Evolutionary conservation across 2,888 invertebrate species (phyloP).

Genomic region (Scelioninae gen. 1): DNA sequence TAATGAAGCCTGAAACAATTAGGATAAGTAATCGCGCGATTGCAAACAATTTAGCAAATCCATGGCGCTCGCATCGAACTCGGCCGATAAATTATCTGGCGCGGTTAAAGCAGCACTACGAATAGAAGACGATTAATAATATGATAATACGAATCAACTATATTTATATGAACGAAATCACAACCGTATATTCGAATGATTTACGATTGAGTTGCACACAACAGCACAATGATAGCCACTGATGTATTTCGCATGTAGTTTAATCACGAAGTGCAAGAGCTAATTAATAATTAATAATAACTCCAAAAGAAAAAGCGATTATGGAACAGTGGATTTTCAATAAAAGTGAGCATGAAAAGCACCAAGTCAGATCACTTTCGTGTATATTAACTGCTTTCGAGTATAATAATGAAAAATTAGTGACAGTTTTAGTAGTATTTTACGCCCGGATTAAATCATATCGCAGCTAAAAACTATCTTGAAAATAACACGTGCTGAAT

Average conservation of each 20-base stretch:
- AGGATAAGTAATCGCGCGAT: constrained; percentile 56
- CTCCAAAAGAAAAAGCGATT: too few relatives aligned
- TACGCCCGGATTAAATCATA: too few relatives aligned
- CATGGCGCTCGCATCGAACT: constrained; percentile 31
- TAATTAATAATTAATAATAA: too few relatives aligned
- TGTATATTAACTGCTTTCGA: too few relatives aligned
- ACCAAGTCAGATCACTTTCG: too few relatives aligned
- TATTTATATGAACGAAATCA: constrained; percentile 59
- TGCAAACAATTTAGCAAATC: constrained; percentile 53
- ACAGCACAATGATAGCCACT: constrained; percentile 51
- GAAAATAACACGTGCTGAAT: too few relatives aligned
- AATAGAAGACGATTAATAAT: constrained; percentile 61
- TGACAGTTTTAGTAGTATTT: too few relatives aligned
- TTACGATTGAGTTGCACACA: constrained; percentile 43
- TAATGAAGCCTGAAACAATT: constrained; percentile 57
- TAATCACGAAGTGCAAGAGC: constrained; percentile 8
- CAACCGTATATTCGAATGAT: constrained; percentile 54
- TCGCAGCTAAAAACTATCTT: too few relatives aligned
- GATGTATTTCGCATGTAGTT: constrained; percentile 52
- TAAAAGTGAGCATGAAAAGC: too few relatives aligned
- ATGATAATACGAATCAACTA: constrained; percentile 60
- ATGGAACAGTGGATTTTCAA: too few relatives aligned
- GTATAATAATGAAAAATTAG: too few relatives aligned
- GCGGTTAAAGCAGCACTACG: constrained; percentile 42
- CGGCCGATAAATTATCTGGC: constrained; percentile 45